Base-by-base conservation (phyloP, 2,113 vertebrate species). In the Nerophis ophidion region DNA sequence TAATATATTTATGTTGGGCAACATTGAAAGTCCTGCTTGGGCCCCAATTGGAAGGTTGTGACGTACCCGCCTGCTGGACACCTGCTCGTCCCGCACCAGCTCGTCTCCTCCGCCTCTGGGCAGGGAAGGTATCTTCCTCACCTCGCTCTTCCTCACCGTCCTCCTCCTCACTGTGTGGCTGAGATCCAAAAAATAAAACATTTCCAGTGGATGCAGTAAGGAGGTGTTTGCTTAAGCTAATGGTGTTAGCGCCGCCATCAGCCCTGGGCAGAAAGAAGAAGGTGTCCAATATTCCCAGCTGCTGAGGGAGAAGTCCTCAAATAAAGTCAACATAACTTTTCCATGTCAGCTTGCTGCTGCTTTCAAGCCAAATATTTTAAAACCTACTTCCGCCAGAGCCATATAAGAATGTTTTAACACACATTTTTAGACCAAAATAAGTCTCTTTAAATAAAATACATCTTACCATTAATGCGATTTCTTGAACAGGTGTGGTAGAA, bases 81-180 rank as follows among this genome's bases (percentile, higher is more conserved):
- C 92, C 69, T 98, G 96, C 48, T 98, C 97, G 36, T 97, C 97
- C 70, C 91, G 81, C 12, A 88, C 90, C 1, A 90, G 87, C 61
- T 94, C 92, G 63, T 98, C 97, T 0, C 82, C 81, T 5, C 90
- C 84, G 0, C 92, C 92, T 47, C 91, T 89, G 0, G 96, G 97
- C 65, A 98, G 81, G 13, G 86, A 91, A 0, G 96, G 97, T 93
- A 99, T 96, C 73, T 93, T 87, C 68, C 92, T 89, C 1, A 91
- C 92, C 64, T 97, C 95, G 9, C 91, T 95, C 77, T 91, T 89
- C 84, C 91, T 95, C 82, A 98, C 87, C 4, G 93, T 95, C 81
- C 93, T 93, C 79, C 96, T 95, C 87, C 93, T 93, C 71, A 94
- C 94, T 0, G 97, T 98, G 84, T 95, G 95, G 66, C 96, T 98